Percentiles rank a stretch among this genome's conserved stretches.
Conservation (phyloP, 2,888 invertebrate genomes). For the Petrolisthes manimaculis region DNA sequence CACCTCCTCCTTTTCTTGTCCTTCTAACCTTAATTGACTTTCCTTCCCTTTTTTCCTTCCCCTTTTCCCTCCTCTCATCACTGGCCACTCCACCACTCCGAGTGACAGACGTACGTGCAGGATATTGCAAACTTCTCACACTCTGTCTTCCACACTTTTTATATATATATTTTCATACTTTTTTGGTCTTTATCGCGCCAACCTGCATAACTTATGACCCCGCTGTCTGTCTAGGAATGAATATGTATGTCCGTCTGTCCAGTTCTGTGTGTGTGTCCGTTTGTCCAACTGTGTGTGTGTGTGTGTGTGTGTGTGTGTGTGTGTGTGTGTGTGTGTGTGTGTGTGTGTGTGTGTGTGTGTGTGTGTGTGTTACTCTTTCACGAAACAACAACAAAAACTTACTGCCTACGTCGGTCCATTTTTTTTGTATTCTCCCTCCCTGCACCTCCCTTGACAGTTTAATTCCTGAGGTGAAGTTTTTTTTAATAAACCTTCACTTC, state of each 20-base stretch:
- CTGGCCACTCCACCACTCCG: neutral
- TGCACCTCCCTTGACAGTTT: neutral
- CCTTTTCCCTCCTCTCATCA: neutral
- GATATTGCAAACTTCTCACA: neutral
- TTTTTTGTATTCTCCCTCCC: neutral
- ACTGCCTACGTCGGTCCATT: neutral
- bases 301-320: slow-evolving; percentile 22
- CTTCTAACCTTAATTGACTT: neutral
- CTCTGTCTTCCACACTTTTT: neutral
- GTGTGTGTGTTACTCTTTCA: too few relatives aligned
- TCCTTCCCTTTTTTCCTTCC: neutral
- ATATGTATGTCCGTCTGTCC: neutral
- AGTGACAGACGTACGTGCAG: neutral
- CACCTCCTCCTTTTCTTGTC: neutral
- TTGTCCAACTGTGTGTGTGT: neutral
- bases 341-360: slow-evolving; percentile 26
- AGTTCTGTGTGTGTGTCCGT: neutral
- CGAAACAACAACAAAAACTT: neutral
- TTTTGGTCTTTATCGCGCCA: neutral
- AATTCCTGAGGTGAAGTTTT: neutral
- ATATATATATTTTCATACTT: neutral
- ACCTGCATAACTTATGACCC: neutral
- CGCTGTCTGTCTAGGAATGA: neutral
- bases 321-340: neutral
- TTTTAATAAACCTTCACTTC: too few relatives aligned